Evolutionary conservation across 2,797 vertebrate genomes (phyloP), one percentile per base, ranked within the genome.

Genomic region (Fistularia commersonii): DNA sequence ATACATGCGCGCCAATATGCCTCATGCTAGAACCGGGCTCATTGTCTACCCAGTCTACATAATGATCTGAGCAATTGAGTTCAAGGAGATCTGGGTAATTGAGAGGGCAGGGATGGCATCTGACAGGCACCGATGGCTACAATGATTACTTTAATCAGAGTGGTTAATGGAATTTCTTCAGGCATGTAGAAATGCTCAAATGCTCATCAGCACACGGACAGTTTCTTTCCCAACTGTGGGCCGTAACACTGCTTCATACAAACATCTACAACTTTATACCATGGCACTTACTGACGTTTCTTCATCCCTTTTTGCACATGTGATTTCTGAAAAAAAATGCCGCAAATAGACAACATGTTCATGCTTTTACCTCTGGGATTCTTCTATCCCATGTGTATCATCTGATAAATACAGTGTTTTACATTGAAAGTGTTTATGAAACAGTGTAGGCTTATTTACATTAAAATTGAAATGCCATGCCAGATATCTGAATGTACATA

Each of bases 81-180:
- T 91, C 83, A 90, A 91, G 89, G 89, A 89, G 85, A 89, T 83
- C 72, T 75, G 80, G 81, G 84, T 91, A 91, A 92, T 91, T 90
- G 89, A 87, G 86, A 90, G 89, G 89, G 89, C 89, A 89, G 87
- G 83, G 87, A 89, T 88, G 87, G 83, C 88, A 87, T 88, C 87
- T 90, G 86, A 90, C 87, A 90, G 86, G 89, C 90, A 87, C 88
- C 86, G 85, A 88, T 88, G 88, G 84, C 85, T 90, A 84, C 88
- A 77, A 84, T 91, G 88, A 90, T 91, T 89, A 82, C 88, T 88
- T 89, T 90, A 91, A 91, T 91, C 87, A 88, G 80, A 87, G 80
- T 87, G 81, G 83, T 89, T 91, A 90, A 90, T 90, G 85, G 86
- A 88, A 90, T 86, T 87, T 80, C 82, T 85, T 75, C 82, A 87